Conservation (phyloP, 1,140 invertebrate species). For the Paralvinella palmiformis region DNA sequence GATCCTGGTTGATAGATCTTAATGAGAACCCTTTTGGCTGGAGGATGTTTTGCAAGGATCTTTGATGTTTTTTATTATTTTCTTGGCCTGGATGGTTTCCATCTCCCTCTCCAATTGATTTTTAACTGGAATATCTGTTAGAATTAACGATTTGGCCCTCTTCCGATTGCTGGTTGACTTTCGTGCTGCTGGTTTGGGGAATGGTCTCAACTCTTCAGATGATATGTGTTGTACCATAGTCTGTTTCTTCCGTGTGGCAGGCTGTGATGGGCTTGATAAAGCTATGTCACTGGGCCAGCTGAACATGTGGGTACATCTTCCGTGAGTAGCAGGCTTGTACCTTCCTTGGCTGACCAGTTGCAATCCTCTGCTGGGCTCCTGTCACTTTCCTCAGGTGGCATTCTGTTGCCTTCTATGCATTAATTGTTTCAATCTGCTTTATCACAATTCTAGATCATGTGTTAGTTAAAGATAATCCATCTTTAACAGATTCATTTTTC, state of each 20-base stretch:
- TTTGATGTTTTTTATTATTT: background rate
- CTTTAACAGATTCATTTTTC: too few species aligned
- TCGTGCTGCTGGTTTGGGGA: background rate
- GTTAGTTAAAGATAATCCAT: too few species aligned
- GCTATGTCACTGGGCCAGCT: too few species aligned
- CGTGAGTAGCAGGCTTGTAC: too few species aligned
- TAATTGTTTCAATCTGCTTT: too few species aligned
- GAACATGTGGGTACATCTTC: too few species aligned
- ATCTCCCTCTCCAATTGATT: background rate
- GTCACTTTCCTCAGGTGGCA: too few species aligned
- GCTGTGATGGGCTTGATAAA: too few species aligned
- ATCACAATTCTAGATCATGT: too few species aligned
- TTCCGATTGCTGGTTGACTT: background rate
- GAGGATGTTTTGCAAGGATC: conserved; percentile 4
- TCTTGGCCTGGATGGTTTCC: background rate
- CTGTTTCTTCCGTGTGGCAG: background rate
- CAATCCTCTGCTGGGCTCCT: too few species aligned
- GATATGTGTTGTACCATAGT: background rate
- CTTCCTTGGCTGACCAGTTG: too few species aligned
- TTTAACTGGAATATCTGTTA: conserved; percentile 2
- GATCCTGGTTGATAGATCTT: background rate
- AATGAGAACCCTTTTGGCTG: background rate
- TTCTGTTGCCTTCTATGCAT: too few species aligned
- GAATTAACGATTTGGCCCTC: conserved; percentile 1
- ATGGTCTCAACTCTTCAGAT: background rate